Conservation (phyloP, 2,113 vertebrate genomes). For the Gallinago jamesoni region DNA sequence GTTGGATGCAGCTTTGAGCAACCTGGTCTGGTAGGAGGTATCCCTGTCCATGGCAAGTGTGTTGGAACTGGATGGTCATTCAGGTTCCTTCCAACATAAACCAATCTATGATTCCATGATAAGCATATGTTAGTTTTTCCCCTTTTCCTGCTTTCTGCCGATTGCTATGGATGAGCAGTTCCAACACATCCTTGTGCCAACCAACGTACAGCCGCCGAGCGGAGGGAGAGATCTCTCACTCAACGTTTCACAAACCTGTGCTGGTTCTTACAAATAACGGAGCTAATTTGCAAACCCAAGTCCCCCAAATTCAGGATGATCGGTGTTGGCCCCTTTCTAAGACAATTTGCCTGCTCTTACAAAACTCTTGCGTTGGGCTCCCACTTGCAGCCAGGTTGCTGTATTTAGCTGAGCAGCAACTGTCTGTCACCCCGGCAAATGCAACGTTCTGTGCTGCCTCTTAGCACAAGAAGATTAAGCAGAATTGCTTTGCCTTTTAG, state of each 20-base stretch:
- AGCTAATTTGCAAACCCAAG: neutral
- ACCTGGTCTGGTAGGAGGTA: neutral
- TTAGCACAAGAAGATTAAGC: neutral
- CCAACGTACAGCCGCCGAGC: neutral
- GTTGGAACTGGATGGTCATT: neutral
- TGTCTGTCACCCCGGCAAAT: rapidly evolving
- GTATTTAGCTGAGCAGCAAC: neutral
- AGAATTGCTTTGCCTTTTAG: neutral
- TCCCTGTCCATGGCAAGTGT: neutral
- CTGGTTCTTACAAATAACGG: neutral
- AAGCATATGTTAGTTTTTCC: neutral
- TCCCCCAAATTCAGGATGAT: neutral
- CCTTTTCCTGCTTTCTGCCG: neutral
- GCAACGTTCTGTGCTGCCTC: neutral
- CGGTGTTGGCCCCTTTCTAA: neutral
- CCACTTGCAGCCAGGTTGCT: rapidly evolving
- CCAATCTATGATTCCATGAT: neutral
- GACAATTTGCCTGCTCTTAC: neutral
- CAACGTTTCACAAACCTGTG: neutral
- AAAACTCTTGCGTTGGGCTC: neutral
- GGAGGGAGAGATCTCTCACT: neutral
- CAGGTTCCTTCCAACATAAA: neutral
- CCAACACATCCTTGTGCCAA: neutral
- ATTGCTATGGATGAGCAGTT: neutral
- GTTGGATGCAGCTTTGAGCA: neutral